A percentile compares a stretch with the other conserved stretches of the same genome.
Conservation (phyloP, 2,113 vertebrate species). For the Dolichallabes microphthalmus region DNA sequence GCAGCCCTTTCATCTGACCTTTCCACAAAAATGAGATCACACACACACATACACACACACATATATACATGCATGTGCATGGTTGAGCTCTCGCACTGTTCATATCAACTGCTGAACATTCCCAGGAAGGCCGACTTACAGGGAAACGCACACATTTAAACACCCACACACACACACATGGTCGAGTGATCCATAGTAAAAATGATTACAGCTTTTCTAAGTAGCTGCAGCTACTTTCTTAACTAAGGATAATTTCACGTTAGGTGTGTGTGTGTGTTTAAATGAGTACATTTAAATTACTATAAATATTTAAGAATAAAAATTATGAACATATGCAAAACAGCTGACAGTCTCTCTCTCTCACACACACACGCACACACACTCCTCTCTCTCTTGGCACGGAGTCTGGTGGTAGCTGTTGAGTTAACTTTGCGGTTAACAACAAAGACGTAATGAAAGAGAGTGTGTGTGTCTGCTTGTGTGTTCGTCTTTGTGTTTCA, state of each 20-base stretch:
- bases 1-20: constrained; percentile 5
- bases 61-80: constrained; percentile 19
- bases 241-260: background rate
- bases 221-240: constrained; percentile 15
- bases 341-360: background rate
- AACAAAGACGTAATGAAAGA: constrained; percentile 20
- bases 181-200: constrained; percentile 28
- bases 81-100: constrained; percentile 42
- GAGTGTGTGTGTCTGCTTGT: constrained; percentile 27
- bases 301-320: background rate
- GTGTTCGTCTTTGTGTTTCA: constrained; percentile 26
- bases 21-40: constrained; percentile 9
- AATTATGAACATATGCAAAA: background rate
- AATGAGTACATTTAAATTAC: background rate
- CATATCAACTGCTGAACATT: constrained; percentile 34
- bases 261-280: background rate
- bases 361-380: constrained; percentile 18
- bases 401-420: constrained; percentile 20
- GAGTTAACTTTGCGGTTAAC: constrained; percentile 19
- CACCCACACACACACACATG: constrained; percentile 40
- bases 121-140: constrained; percentile 39
- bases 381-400: constrained; percentile 1
- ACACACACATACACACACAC: constrained; percentile 28
- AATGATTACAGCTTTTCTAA: constrained; percentile 44
- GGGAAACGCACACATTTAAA: constrained; percentile 29